Base-by-base conservation (phyloP, 2,888 invertebrate genomes). In the Trissoscelio sp. region DNA sequence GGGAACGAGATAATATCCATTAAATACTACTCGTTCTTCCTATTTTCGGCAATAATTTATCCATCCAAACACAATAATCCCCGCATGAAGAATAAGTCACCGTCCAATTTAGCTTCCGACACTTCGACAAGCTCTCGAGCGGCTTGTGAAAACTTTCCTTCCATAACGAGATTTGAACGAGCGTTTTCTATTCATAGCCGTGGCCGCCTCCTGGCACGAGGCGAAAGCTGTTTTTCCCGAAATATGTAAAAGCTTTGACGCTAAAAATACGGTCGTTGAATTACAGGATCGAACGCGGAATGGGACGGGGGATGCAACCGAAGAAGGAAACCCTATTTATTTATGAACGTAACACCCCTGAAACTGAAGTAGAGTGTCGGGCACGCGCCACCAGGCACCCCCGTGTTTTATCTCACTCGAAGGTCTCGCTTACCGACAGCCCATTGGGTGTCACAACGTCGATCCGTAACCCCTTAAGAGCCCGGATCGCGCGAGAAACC, bases 251-350 rank as follows among this genome's bases (percentile, higher is more conserved):
- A 28, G 34, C 51, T 42, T 34, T 53, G 31, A 34, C 22, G 58
- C 79, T 75, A 82, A 79, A 75, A 75, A 79, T 82, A 79, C 42
- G 34, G 9, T 24, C 48, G 58, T 57, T 31, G 58, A 22, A 46
- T 58, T 58, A 48, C 58, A 58, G 22, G 70, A 46, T 28, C 46
- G 58, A n/a, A n/a, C n/a, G n/a, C n/a, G n/a, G n/a, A n/a, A n/a
- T n/a, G n/a, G n/a, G n/a, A n/a, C n/a, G 64, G 82, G 82, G 28
- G 57, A 73, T 85, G 86, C 85, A 86, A 87, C 87, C 87, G 85
- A 89, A 89, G 89, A 89, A 88, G 89, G 89, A 90, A 90, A 86
- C 88, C 88, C 89, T 88, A 89, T 89, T 91, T 91, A 91, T 91
- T 91, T 91, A 90, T 89, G 91, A 88, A 86, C 86, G 88, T 87